phyloP scores from a whole-genome alignment of 2,888 invertebrate species.

The Ctenicera cuprea region DNA sequence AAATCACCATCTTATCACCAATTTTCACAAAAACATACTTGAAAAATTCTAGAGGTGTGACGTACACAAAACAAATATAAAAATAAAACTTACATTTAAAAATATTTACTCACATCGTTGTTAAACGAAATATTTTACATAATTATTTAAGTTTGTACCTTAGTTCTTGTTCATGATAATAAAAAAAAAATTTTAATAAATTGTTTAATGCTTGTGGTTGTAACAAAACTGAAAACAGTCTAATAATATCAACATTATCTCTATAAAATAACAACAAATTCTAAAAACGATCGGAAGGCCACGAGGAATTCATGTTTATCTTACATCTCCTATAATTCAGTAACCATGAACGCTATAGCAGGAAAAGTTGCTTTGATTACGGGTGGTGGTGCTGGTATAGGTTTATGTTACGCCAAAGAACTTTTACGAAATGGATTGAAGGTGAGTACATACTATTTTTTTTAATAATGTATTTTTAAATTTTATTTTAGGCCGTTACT shows the following conservation, averaged over 20 bases:
- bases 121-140: too few relatives aligned
- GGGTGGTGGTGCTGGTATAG: conserved; percentile 62
- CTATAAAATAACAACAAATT: neutral
- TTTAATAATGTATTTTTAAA: neutral
- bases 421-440: conserved; percentile 56
- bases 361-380: conserved; percentile 62
- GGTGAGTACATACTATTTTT: conserved; percentile 43
- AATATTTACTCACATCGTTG: too few relatives aligned
- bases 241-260: neutral
- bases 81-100: too few relatives aligned
- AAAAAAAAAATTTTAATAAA: too few relatives aligned
- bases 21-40: neutral
- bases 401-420: conserved; percentile 56
- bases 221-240: neutral
- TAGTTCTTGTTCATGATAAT: too few relatives aligned
- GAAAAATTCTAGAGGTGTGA: too few relatives aligned
- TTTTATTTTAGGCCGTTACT: conserved; percentile 55
- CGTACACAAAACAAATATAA: neutral
- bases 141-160: too few relatives aligned
- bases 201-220: too few relatives aligned
- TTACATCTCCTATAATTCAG: neutral
- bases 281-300: neutral
- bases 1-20: neutral
- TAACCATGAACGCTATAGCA: conserved; percentile 45
- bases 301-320: neutral